A percentile compares a stretch with the other conserved stretches of the same genome.
phyloP scores from a whole-genome alignment of 53 echinoderm and acorn worm species.

The Antedon mediterranea region DNA sequence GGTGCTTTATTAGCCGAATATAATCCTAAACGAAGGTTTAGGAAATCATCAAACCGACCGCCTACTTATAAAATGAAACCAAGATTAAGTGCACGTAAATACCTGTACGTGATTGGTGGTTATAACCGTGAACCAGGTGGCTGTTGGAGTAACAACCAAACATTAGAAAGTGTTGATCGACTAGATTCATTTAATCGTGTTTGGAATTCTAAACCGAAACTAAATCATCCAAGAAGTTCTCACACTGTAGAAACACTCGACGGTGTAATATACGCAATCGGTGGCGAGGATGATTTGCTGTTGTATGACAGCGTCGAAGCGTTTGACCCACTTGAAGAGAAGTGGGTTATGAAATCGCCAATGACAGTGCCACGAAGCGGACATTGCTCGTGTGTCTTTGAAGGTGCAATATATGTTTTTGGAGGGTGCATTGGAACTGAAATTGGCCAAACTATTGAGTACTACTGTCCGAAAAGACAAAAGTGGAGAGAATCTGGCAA shows the following conservation, averaged over 20 bases:
- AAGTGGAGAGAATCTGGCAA: slow-evolving; percentile 42
- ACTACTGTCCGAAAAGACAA: slow-evolving; percentile 43
- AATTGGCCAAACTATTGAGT: slow-evolving; percentile 55
- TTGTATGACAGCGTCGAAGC: slow-evolving; percentile 67
- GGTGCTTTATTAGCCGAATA: slow-evolving; percentile 65
- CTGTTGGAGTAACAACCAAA: slow-evolving; percentile 59
- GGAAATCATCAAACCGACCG: neutral
- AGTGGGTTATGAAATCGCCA: slow-evolving; percentile 37
- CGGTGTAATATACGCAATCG: slow-evolving; percentile 69
- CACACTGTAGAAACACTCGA: slow-evolving; percentile 39
- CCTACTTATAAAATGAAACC: slow-evolving; percentile 21
- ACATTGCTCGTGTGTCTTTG: slow-evolving; percentile 56
- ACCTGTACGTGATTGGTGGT: slow-evolving; percentile 68
- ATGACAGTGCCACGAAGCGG: slow-evolving; percentile 57
- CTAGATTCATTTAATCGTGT: slow-evolving; percentile 69
- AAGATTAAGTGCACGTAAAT: slow-evolving; percentile 58
- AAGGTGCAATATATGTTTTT: slow-evolving; percentile 60
- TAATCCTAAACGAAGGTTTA: slow-evolving; percentile 35
- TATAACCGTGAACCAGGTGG: slow-evolving; percentile 50
- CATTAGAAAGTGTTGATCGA: slow-evolving; percentile 36
- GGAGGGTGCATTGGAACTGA: slow-evolving; percentile 75
- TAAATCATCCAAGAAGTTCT: slow-evolving; percentile 65
- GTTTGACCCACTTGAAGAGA: slow-evolving; percentile 47
- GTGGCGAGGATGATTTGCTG: slow-evolving; percentile 78
- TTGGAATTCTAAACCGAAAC: slow-evolving; percentile 46